Evolutionary conservation across 2,888 invertebrate species (phyloP), one percentile per base, ranked within the genome.

Genomic region (Coleophora flavipennella): DNA sequence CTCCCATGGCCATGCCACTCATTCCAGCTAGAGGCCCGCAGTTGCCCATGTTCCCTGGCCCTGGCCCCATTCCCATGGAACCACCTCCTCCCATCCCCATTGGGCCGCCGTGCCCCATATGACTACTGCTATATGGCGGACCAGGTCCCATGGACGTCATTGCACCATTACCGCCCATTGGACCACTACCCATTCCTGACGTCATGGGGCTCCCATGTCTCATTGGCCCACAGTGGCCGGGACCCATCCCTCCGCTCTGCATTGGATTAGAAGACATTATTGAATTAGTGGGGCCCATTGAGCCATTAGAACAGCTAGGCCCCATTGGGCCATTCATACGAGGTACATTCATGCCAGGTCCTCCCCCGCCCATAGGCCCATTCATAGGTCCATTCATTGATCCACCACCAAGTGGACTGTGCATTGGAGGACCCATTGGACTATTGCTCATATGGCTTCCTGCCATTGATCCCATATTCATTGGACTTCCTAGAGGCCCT

Each of bases 391-490:
- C 85, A 63, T 86, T 88, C 81, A 87, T 86, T 40, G 86, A 85
- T 41, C 79, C 85, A 38, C 70, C 79, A 45, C 86, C 89, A 44
- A 89, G 69, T 34, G 90, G 91, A 75, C 90, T 91, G 55, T 91
- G 92, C 88, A 93, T 90, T 8, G 89, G 92, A 38, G 92, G 91
- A 38, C 89, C 91, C 91, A 90, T 92, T 39, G 90, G 91, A 58
- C 91, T 90, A 55, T 89, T 91, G 60, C 88, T 89, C 86, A 91
- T 90, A 52, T 88, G 87, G 52, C 73, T 86, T 36, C 81, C 83
- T 39, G 80, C 75, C 87, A 90, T 88, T 28, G 88, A 87, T 40
- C 86, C 86, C 87, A 88, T 88, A 54, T 88, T 88, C 89, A 92
- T 89, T 6, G 92, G 91, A 56, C 92, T 90, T 45, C 93, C 90